Evolutionary conservation across 2,113 vertebrate species (phyloP).

Genomic region (Myiozetetes cayanensis): DNA sequence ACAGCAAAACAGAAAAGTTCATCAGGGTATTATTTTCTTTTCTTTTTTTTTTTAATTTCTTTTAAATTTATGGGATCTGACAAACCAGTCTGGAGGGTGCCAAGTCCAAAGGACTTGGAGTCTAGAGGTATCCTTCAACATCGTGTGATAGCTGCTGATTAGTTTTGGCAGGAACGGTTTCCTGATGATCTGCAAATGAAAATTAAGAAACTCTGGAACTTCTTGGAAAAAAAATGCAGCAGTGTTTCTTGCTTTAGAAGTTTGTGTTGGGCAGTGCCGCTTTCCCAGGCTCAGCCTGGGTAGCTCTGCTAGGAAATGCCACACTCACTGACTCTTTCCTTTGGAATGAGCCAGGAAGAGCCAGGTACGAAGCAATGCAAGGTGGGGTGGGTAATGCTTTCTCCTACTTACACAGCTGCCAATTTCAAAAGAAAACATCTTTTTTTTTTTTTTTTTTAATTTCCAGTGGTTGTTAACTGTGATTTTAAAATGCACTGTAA

Average conservation of each 20-base stretch:
- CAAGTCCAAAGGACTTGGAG: background rate
- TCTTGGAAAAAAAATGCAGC: background rate
- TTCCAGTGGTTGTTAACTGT: background rate
- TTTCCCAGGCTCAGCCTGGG: background rate
- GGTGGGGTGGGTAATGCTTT: background rate
- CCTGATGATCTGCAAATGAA: slow-evolving; percentile 15
- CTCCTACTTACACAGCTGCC: background rate
- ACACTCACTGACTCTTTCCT: background rate
- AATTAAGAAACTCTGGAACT: background rate
- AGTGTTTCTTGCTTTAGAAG: background rate
- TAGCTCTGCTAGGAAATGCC: background rate
- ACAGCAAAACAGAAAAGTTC: slow-evolving; percentile 72
- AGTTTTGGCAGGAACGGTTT: slow-evolving; percentile 57
- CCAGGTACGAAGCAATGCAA: background rate
- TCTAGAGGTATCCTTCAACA: slow-evolving; percentile 47
- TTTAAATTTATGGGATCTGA: slow-evolving; percentile 51
- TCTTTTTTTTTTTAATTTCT: background rate
- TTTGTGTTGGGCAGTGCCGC: rapidly evolving
- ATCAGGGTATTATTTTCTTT: slow-evolving; percentile 49
- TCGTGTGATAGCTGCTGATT: slow-evolving; percentile 49
- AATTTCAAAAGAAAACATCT: background rate
- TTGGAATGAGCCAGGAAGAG: slow-evolving; percentile 29
- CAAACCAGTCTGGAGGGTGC: slow-evolving; percentile 58
- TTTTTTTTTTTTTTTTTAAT: background rate
- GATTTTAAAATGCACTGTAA: background rate